Evolutionary conservation across 2,797 vertebrate genomes (phyloP), one percentile per base, ranked within the genome.

Genomic region (Poecile montanus): DNA sequence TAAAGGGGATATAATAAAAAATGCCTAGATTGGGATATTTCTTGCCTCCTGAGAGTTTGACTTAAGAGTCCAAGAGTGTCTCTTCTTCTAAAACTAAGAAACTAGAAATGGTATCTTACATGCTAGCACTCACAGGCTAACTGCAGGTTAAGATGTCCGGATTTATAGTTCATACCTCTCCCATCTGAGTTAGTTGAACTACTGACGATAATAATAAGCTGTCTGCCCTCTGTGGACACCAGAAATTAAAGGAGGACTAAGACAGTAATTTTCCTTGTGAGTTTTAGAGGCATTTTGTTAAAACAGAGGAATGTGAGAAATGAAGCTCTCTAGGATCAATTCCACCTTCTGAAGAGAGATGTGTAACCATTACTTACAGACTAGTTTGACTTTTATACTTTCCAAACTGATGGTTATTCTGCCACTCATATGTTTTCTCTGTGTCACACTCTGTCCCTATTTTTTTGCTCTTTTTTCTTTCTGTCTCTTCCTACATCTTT

Each of bases 371-470:
- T 78, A 85, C 32, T 83, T 91, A 65, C 23, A 63, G 38, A 30
- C 34, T 61, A 0, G 1, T 57, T 81, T 79, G 45, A 70, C 36
- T 85, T 91, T 85, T 75, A n/a, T 25, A 38, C 21, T 67, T 87
- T 91, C n/a, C 77, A 76, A 82, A 11, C 20, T 60, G 44, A 30
- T 85, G 36, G 36, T 66, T 88, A 42, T 81, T 91, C 60, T 94
- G 20, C 47, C 66, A 81, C 54, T 86, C 45, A 72, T 23, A 51
- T 30, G 27, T 67, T 89, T 89, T 57, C 20, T 82, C 7, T 36
- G 36, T 36, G 5, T 20, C 16, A 32, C 1, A 2, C 6, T 15
- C 6, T 27, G 11, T 34, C 11, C 7, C 2, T 12, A 7, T 21
- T 16, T 16, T 48, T 42, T n/a, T 25, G 0, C 7, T 23, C 7